Conservation (phyloP, 2,888 invertebrate species). For the Brenthis ino region DNA sequence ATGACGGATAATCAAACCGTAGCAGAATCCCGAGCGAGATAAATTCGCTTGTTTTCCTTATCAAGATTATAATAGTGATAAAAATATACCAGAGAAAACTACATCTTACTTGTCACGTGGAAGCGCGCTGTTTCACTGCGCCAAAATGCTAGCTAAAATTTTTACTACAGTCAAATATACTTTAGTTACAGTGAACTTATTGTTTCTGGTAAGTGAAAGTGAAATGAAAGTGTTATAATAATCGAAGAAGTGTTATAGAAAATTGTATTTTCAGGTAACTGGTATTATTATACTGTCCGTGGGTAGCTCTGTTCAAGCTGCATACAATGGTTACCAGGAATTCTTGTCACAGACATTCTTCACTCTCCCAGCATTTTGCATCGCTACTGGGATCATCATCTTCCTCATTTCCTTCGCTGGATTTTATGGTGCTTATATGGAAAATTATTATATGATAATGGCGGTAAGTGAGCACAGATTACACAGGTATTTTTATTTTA, state of each 20-base stretch:
- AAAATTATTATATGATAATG: slow-evolving; percentile 91
- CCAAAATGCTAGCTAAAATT: slow-evolving; percentile 72
- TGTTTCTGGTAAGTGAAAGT: slow-evolving; percentile 71
- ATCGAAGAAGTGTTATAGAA: slow-evolving; percentile 32
- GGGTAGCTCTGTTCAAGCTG: slow-evolving; percentile 86
- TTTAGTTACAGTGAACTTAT: slow-evolving; percentile 67
- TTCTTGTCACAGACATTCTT: slow-evolving; percentile 87
- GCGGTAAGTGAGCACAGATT: slow-evolving; percentile 80
- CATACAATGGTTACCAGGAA: slow-evolving; percentile 85
- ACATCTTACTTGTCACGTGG: slow-evolving; percentile 54
- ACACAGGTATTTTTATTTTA: background rate
- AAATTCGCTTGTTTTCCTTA: slow-evolving; percentile 74
- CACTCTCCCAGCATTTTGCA: slow-evolving; percentile 87
- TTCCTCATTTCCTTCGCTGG: slow-evolving; percentile 92
- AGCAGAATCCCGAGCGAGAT: slow-evolving; percentile 55
- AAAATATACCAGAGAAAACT: slow-evolving; percentile 69
- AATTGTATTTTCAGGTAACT: slow-evolving; percentile 84
- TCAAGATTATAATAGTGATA: slow-evolving; percentile 75
- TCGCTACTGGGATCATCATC: slow-evolving; percentile 87
- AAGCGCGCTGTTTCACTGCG: slow-evolving; percentile 23
- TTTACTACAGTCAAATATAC: slow-evolving; percentile 75
- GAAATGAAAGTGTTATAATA: background rate
- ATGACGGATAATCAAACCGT: slow-evolving; percentile 42
- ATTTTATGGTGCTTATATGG: slow-evolving; percentile 93
- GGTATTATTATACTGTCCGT: slow-evolving; percentile 89